These are phyloP conservation scores for Pangasius larnaudii DNA, from an alignment of 2,797 vertebrate species.

Conservation along the genomic window DNA sequence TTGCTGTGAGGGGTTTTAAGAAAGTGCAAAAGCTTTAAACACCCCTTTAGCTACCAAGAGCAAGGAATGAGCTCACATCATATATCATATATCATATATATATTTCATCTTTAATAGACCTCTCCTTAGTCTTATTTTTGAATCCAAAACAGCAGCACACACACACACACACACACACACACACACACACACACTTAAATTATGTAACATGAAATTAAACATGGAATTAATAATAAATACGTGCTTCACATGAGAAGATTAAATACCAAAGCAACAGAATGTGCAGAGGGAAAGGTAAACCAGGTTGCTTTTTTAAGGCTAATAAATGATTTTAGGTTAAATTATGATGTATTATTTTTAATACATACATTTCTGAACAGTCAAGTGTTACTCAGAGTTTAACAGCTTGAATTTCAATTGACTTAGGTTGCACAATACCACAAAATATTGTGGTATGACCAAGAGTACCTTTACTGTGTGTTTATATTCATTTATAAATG, in stretches of 20 bases:
- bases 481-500: neutral
- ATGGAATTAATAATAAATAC: neutral
- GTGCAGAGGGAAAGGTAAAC: neutral
- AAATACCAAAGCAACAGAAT: neutral
- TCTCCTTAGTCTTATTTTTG: neutral
- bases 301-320: neutral
- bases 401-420: neutral
- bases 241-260: neutral
- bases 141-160: neutral
- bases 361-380: neutral
- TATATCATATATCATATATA: neutral
- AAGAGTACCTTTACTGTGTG: neutral
- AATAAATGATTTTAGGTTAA: no score
- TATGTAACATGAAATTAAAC: neutral
- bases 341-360: neutral
- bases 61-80: neutral
- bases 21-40: constrained; percentile 56
- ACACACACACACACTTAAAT: neutral
- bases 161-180: neutral
- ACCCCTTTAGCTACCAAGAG: constrained; percentile 14
- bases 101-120: neutral
- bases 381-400: no score
- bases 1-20: constrained; percentile 68
- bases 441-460: no score
- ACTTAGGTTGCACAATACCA: neutral